Base-by-base conservation (phyloP, 2,797 vertebrate species). In the Intellagama lesueurii region DNA sequence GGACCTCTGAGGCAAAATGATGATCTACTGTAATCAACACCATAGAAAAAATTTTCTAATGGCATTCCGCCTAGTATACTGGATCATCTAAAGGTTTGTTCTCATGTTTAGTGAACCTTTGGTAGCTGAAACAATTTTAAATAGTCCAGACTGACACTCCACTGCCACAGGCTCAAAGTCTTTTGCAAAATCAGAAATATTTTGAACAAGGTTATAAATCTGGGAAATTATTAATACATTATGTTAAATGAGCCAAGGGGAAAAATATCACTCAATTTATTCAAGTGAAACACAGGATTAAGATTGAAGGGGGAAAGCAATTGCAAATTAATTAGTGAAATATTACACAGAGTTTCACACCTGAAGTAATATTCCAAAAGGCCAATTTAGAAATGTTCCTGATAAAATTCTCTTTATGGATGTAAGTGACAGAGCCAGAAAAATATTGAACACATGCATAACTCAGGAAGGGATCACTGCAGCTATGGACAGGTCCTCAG, bases 291-390 rank as follows among this genome's bases (percentile, higher is more conserved):
- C 24, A 77, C 26, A 64, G 84, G 84, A 66, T 30, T 86, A 76
- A n/a, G 32, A 12, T 77, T 76, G 84, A 76, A 56, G 26, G 49
- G 19, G 69, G 19, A 66, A 86, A 76, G 24, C 22, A 64, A 76
- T 17, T 30, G 73, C 28, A 86, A 77, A 86, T 86, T 64, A 60
- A 85, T 85, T 64, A 75, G 30, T 60, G n/a, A 85, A 60, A 24
- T 44, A 77, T 66, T 77, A 47, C 26, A 64, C 14, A 77, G 73
- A 86, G 24, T 26, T 47, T 77, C 26, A 77, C 22, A 26, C 9
- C 75, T 77, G 22, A 77, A 77, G 17, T 35, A 17, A 24, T 64
- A 56, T 35, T 86, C 77, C 72, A 56, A 85, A 64, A 76, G 66
- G 47, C 28, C 28, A 84, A 8, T 69, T 85, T 28, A 40, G 26